Evolutionary conservation across 2,888 invertebrate species (phyloP).

Genomic region (Eurytoma californica): DNA sequence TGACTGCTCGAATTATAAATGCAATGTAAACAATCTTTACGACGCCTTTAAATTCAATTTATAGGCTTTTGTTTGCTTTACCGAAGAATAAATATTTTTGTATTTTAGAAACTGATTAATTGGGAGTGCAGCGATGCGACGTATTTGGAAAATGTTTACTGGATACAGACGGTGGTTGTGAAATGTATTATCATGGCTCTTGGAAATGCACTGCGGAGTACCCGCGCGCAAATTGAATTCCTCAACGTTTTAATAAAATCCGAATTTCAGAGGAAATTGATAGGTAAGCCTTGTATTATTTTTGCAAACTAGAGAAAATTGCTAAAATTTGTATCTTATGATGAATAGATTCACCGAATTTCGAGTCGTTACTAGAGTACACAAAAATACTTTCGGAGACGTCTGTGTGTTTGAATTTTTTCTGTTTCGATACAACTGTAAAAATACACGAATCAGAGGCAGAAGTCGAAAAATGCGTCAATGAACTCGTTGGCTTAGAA

Average conservation of each 20-base stretch:
- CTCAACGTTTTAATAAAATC: conserved; percentile 73
- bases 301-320: neutral
- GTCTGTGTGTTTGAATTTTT: conserved; percentile 77
- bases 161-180: conserved; percentile 78
- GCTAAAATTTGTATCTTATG: neutral
- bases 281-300: conserved; percentile 59
- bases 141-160: conserved; percentile 76
- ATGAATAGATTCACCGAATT: conserved; percentile 73
- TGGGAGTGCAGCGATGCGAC: conserved; percentile 74
- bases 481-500: conserved; percentile 76
- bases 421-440: conserved; percentile 75
- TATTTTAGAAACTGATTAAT: conserved; percentile 66
- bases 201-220: conserved; percentile 80
- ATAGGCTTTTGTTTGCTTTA: neutral
- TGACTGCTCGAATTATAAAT: conserved; percentile 64
- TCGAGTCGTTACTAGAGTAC: conserved; percentile 75
- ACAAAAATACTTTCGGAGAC: conserved; percentile 79
- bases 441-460: conserved; percentile 76
- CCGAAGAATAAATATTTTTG: conserved; percentile 9
- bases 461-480: conserved; percentile 78
- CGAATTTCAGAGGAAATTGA: conserved; percentile 64
- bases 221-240: conserved; percentile 80
- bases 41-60: neutral
- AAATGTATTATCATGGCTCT: conserved; percentile 80
- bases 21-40: conserved; percentile 62